Base-by-base conservation (phyloP, 2,888 invertebrate genomes). In the Leptopilina drosophilae region DNA sequence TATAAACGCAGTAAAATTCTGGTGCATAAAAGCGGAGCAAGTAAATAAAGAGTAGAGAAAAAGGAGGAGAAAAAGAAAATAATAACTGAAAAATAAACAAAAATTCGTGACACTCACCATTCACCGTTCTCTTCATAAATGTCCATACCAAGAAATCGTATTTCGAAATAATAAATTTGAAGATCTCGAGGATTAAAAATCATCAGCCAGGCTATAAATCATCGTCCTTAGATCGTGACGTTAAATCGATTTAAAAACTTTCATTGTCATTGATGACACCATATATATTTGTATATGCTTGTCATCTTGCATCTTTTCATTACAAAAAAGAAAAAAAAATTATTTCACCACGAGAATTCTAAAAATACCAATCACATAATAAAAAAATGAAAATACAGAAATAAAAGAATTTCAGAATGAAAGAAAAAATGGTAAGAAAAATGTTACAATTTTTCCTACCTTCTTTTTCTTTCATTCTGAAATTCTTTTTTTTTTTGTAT, bases 181-280 rank as follows among this genome's bases (percentile, higher is more conserved):
- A 62, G 62, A 62, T 62, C 59, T 62, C 62, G 9, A 15, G n/a
- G 42, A 15, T 46, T 8, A 66, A 4, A 73, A 33, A 33, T 40
- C 56, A n/a, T n/a, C 33, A 73, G 9, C 5, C 14, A 3, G 6
- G 26, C 15, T 49, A 69, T 69, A 53, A 56, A 56, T 73, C n/a
- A 40, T 56, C 73, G 33, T 53, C 15, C 6, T 66, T 66, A 15
- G 62, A 20, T 15, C 62, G 20, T 15, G 66, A 64, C 11, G 64
- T 14, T 33, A 26, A 40, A 42, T 66, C 56, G 53, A n/a, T 14
- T 56, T 33, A 33, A 42, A 33, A 42, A 46, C 20, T 49, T 46
- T 67, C 46, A 73, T 33, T 73, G 73, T 56, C 56, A 73, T 26
- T 69, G 69, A 49, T 20, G 15, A 69, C 15, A 15, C 11, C 4